A percentile compares a stretch with the other conserved stretches of the same genome.
Conservation (phyloP, 2,113 vertebrate genomes). For the Thinocorus orbignyianus region DNA sequence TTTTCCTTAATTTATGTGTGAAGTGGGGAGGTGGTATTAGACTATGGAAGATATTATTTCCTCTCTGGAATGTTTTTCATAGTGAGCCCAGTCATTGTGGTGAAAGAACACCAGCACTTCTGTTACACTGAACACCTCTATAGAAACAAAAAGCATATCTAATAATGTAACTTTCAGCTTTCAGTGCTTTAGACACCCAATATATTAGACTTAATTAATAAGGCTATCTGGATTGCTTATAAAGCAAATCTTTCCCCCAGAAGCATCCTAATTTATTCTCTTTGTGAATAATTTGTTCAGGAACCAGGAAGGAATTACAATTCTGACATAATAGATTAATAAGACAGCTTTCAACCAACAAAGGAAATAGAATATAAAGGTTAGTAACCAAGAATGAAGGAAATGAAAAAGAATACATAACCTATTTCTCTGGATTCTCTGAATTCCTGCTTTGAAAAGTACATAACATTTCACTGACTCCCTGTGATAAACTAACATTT, state of each 20-base stretch:
- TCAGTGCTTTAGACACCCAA: not conserved
- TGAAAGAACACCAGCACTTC: not conserved
- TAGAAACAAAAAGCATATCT: constrained; percentile 9
- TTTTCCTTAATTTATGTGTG: constrained; percentile 10
- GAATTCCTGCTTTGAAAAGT: not conserved
- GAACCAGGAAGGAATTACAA: constrained; percentile 25
- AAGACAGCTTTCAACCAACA: constrained; percentile 45
- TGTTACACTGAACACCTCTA: not conserved
- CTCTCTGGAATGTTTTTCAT: not conserved
- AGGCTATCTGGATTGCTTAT: constrained; percentile 9
- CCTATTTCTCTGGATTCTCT: not conserved
- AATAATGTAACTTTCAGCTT: not conserved
- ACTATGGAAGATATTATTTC: not conserved
- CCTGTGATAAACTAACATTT: not conserved
- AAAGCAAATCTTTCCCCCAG: not conserved
- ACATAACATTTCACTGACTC: not conserved
- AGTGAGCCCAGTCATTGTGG: not conserved
- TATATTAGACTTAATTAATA: not conserved
- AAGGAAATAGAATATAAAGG: not conserved
- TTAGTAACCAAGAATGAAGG: not conserved
- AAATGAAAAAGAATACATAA: not conserved
- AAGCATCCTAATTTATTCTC: constrained; percentile 51
- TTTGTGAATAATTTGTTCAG: constrained; percentile 58
- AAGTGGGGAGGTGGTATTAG: not conserved
- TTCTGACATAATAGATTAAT: constrained; percentile 35